phyloP scores from a whole-genome alignment of 1,140 invertebrate genomes.

The Charaxes varanes region DNA sequence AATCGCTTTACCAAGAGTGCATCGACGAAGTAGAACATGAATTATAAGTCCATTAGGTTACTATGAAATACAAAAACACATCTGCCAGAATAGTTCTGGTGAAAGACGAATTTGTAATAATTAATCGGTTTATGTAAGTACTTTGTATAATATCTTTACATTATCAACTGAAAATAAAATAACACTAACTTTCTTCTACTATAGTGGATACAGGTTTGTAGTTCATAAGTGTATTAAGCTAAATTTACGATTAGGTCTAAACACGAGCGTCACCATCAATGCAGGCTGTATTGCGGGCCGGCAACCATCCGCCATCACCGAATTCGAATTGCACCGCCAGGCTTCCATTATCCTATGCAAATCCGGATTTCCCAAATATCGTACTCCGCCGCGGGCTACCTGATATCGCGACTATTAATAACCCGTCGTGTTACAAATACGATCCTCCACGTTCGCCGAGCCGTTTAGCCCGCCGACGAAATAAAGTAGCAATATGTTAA shows the following conservation, averaged over 20 bases:
- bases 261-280: background rate
- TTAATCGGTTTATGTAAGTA: no score
- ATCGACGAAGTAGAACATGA: no score
- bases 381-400: slow-evolving; percentile 55
- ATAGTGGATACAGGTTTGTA: no score
- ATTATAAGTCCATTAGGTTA: no score
- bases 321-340: slow-evolving; percentile 37
- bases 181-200: no score
- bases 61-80: no score
- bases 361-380: slow-evolving; percentile 67
- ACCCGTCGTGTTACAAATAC: slow-evolving; percentile 57
- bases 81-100: no score
- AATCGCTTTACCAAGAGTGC: no score
- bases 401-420: slow-evolving; percentile 66
- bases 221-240: background rate
- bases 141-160: no score
- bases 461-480: slow-evolving; percentile 46
- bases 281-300: slow-evolving; percentile 3
- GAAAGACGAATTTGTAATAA: no score
- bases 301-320: slow-evolving; percentile 20
- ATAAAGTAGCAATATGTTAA: slow-evolving; percentile 48
- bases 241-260: background rate
- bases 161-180: no score
- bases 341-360: slow-evolving; percentile 69
- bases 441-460: slow-evolving; percentile 36